Evolutionary conservation across 2,888 invertebrate species (phyloP).

Genomic region (Drosophila trichaetosa): DNA sequence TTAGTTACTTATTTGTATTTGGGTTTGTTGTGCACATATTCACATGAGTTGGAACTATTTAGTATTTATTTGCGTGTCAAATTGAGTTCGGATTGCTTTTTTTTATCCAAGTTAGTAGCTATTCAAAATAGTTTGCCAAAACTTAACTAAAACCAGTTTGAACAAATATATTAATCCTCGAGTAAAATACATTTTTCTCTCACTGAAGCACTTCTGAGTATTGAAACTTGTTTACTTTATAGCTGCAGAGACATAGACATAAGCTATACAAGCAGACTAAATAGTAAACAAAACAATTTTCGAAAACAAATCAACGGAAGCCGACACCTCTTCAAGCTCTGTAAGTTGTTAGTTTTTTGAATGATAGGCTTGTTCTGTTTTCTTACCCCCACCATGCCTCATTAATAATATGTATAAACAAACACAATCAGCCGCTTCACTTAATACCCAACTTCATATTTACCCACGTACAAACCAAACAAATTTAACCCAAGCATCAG

Average conservation of each 20-base stretch:
- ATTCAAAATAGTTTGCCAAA: background rate
- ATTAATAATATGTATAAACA: background rate
- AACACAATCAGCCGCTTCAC: conserved; percentile 8
- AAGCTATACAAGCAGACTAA: background rate
- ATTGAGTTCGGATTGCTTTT: background rate
- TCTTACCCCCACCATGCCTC: background rate
- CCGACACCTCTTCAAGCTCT: background rate
- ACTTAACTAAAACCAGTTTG: background rate
- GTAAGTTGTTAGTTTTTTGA: background rate
- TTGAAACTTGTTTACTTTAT: background rate
- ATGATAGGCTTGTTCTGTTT: background rate
- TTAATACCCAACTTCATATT: conserved; percentile 2
- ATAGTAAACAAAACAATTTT: background rate
- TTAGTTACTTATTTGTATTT: background rate
- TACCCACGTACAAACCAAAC: conserved; percentile 16
- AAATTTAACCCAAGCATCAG: conserved; percentile 23
- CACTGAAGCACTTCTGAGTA: background rate
- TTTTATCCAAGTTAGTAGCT: background rate
- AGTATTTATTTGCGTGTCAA: background rate
- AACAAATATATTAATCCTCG: background rate
- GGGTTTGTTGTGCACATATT: background rate
- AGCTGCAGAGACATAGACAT: background rate
- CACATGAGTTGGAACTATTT: background rate
- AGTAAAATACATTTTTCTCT: background rate
- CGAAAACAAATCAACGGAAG: background rate